phyloP scores from a whole-genome alignment of 2,888 invertebrate species.

The Drosophila recens region DNA sequence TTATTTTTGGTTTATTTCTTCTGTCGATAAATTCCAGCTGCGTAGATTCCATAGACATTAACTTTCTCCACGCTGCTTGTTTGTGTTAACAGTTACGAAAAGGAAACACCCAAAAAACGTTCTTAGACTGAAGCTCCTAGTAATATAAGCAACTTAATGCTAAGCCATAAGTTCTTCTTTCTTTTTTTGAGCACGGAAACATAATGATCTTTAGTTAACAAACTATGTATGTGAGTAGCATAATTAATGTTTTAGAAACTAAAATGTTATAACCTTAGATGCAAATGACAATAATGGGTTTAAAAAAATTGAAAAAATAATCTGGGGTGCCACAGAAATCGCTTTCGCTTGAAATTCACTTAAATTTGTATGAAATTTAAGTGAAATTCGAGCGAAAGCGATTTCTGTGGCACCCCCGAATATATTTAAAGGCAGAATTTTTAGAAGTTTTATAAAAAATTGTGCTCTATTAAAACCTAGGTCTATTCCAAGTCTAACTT shows the following conservation, averaged over 20 bases:
- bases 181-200: neutral
- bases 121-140: neutral
- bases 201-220: no score
- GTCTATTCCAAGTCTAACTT: no score
- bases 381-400: no score
- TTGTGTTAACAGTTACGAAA: conserved; percentile 3
- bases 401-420: no score
- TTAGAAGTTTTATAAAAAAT: no score
- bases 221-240: no score
- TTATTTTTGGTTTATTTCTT: conserved; percentile 8
- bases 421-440: no score
- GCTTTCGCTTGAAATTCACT: no score
- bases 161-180: neutral
- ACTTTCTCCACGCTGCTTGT: conserved; percentile 40
- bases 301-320: no score
- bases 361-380: no score
- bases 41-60: conserved; percentile 25
- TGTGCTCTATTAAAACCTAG: no score
- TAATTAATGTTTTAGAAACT: neutral
- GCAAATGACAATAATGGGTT: neutral
- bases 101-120: conserved; percentile 3
- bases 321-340: no score
- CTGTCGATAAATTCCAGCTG: conserved; percentile 36
- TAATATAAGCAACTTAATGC: neutral
- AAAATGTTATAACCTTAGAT: neutral